Percentiles rank a stretch among this genome's conserved stretches.
Evolutionary conservation across 2,888 invertebrate genomes (phyloP).

Genomic region (Bhutanitis thaidina): DNA sequence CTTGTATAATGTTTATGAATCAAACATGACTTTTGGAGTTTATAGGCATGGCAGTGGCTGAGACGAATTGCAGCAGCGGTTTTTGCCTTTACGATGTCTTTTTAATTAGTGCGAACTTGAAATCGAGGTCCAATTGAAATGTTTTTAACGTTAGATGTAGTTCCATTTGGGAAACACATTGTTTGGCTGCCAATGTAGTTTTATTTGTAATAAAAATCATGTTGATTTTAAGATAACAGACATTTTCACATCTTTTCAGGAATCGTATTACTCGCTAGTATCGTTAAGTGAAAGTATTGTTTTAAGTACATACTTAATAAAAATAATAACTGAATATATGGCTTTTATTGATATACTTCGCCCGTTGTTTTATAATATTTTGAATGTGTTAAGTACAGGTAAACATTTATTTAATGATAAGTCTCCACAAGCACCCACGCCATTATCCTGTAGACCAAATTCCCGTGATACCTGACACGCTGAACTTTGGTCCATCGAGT

Average conservation of each 20-base stretch:
- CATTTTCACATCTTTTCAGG: constrained; percentile 67
- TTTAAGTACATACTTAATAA: constrained; percentile 71
- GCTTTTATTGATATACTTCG: constrained; percentile 31
- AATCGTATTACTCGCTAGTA: constrained; percentile 74
- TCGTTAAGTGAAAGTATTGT: constrained; percentile 73
- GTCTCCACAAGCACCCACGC: constrained; percentile 74
- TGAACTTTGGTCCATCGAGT: constrained; percentile 62
- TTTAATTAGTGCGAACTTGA: constrained; percentile 70
- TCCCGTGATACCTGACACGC: constrained; percentile 72
- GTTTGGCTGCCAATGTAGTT: constrained; percentile 54
- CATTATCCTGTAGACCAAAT: constrained; percentile 69
- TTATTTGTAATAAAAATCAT: constrained; percentile 69
- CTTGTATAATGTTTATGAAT: not conserved
- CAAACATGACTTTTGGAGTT: not conserved
- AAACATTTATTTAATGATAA: constrained; percentile 36
- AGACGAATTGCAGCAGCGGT: constrained; percentile 29
- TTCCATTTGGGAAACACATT: constrained; percentile 50
- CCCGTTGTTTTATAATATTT: constrained; percentile 21
- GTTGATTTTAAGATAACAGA: constrained; percentile 68
- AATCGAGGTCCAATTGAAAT: constrained; percentile 76
- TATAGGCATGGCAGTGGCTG: not conserved
- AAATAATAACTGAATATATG: constrained; percentile 50
- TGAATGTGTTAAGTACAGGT: constrained; percentile 27
- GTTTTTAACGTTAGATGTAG: constrained; percentile 60
- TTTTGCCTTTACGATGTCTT: constrained; percentile 46